Percentiles rank a stretch among this genome's conserved stretches.
These are phyloP conservation scores for Eumacrocentrus americanus DNA, from an alignment of 2,888 invertebrate species.

Conservation along the genomic window DNA sequence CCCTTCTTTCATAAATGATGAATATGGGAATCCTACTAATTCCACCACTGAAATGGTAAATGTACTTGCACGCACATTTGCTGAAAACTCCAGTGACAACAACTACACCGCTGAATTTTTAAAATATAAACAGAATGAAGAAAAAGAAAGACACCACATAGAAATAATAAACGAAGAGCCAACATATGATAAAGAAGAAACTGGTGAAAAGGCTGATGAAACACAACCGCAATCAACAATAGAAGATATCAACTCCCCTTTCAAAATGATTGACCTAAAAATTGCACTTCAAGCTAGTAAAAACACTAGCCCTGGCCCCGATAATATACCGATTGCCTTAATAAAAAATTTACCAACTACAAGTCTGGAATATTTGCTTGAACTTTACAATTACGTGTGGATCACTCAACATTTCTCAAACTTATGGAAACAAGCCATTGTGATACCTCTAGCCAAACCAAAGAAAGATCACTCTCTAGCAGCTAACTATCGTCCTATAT, in stretches of 20 bases:
- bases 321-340: not conserved
- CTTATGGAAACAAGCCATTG: not conserved
- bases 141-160: not conserved
- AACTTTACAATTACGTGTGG: not conserved
- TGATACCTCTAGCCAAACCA: not conserved
- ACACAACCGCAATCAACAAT: not conserved
- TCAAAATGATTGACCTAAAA: not conserved
- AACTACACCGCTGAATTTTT: not conserved
- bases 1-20: too few species aligned
- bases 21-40: too few species aligned
- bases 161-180: too few species aligned
- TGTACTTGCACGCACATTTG: not conserved
- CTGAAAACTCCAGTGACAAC: not conserved
- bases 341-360: not conserved
- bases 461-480: not conserved
- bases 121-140: not conserved
- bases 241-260: not conserved
- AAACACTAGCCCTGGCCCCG: not conserved
- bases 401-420: not conserved
- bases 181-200: too few species aligned
- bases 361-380: not conserved
- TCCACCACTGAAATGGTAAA: not conserved
- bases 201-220: not conserved
- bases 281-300: not conserved
- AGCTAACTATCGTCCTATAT: not conserved